Conservation (phyloP, 2,113 vertebrate genomes). For the Brevimyrus niger region DNA sequence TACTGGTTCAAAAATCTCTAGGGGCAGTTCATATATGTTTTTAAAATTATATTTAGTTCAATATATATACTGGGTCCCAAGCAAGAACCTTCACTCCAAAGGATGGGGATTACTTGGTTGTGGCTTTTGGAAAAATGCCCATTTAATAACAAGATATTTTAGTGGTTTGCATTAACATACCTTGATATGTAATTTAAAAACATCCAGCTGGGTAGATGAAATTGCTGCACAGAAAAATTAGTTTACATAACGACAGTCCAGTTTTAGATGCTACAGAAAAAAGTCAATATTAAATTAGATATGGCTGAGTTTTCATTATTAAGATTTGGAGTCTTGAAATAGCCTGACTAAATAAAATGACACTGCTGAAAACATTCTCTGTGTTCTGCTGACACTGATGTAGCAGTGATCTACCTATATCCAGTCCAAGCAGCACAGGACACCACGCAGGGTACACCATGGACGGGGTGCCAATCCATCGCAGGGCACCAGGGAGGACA, state of each 20-base stretch:
- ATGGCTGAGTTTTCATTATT: neutral
- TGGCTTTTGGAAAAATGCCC: conserved; percentile 3
- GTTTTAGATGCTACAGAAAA: neutral
- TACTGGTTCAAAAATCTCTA: neutral
- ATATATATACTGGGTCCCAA: neutral
- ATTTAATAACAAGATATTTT: conserved; percentile 9
- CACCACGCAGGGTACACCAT: neutral
- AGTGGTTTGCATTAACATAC: conserved; percentile 1
- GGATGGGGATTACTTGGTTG: neutral
- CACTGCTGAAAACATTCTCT: neutral
- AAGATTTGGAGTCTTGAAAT: neutral
- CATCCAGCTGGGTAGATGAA: neutral
- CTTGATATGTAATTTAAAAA: conserved; percentile 1
- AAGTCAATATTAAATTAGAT: neutral
- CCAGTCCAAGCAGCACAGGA: neutral
- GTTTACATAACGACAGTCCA: neutral
- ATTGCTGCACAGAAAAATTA: neutral
- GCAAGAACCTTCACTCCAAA: neutral
- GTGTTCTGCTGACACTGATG: neutral
- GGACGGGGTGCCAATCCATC: neutral
- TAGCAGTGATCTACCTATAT: neutral
- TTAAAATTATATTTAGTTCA: neutral
- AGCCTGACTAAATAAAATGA: neutral
- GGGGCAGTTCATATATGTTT: neutral
- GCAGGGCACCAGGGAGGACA: neutral